Conservation (phyloP, 2,113 vertebrate species). For the Epinephelus moara region DNA sequence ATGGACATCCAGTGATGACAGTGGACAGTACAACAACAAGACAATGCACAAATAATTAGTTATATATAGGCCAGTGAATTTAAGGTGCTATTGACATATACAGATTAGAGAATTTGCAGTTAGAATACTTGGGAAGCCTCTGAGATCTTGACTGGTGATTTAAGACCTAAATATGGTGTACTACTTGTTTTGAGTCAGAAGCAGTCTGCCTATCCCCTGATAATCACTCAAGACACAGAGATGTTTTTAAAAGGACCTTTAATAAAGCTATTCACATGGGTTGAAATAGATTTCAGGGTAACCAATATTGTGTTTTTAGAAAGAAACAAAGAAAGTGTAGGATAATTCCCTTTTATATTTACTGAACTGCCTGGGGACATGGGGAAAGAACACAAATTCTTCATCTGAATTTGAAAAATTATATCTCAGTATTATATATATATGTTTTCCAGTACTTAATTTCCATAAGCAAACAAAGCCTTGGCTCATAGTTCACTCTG, state of each 20-base stretch:
- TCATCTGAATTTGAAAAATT: neutral
- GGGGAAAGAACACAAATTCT: neutral
- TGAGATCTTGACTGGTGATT: neutral
- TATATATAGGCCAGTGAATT: neutral
- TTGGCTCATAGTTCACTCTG: neutral
- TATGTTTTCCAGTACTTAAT: neutral
- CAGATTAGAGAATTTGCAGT: neutral
- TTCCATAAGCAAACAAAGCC: slow-evolving; percentile 9
- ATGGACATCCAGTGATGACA: neutral
- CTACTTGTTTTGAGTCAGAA: neutral
- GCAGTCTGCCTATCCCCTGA: neutral
- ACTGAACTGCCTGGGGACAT: neutral
- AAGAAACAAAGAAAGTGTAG: neutral
- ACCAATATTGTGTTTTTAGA: neutral
- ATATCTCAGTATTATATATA: neutral
- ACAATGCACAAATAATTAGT: neutral
- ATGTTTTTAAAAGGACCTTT: slow-evolving; percentile 44
- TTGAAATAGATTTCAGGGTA: neutral
- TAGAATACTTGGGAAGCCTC: neutral
- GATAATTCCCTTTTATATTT: neutral
- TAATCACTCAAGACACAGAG: neutral
- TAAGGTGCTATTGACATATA: neutral
- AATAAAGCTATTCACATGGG: slow-evolving; percentile 34
- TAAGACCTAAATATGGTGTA: neutral
- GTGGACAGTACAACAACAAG: neutral